A percentile compares a stretch with the other conserved stretches of the same genome.
Conservation (phyloP, 92 coral and sea anemone species). For the Phenganax stokvisi region DNA sequence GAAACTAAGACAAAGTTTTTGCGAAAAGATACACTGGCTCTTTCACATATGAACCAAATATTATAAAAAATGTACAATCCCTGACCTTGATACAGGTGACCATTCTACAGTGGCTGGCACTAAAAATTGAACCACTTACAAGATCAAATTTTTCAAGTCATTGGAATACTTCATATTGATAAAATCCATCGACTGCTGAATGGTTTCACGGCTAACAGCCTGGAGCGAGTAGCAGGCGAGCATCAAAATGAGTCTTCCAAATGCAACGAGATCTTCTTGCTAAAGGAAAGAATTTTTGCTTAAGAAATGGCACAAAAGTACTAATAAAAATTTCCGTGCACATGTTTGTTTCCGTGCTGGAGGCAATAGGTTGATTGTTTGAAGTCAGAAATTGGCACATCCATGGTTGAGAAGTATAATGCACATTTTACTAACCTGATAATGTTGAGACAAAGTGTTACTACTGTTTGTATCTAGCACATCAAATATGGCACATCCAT, state of each 20-base stretch:
- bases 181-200: slow-evolving; percentile 88
- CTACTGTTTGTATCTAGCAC: slow-evolving; percentile 91
- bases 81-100: background rate
- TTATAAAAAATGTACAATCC: background rate
- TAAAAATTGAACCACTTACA: slow-evolving; percentile 49
- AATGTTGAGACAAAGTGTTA: slow-evolving; percentile 90
- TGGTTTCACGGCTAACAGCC: slow-evolving; percentile 89
- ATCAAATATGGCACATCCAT: slow-evolving; percentile 97
- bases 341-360: no score
- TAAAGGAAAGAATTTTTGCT: slow-evolving; percentile 23
- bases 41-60: no score
- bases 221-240: slow-evolving; percentile 85
- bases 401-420: background rate
- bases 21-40: no score
- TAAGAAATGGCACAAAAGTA: background rate
- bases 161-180: slow-evolving; percentile 87
- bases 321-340: background rate
- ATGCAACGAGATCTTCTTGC: slow-evolving; percentile 95
- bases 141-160: slow-evolving; percentile 81
- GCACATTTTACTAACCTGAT: slow-evolving; percentile 64
- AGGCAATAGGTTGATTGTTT: background rate
- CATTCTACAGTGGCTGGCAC: background rate
- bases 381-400: no score
- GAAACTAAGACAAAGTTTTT: background rate
- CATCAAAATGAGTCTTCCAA: slow-evolving; percentile 93